These are phyloP conservation scores for Xenus cinereus DNA, from an alignment of 2,113 vertebrate genomes.

Conservation along the genomic window DNA sequence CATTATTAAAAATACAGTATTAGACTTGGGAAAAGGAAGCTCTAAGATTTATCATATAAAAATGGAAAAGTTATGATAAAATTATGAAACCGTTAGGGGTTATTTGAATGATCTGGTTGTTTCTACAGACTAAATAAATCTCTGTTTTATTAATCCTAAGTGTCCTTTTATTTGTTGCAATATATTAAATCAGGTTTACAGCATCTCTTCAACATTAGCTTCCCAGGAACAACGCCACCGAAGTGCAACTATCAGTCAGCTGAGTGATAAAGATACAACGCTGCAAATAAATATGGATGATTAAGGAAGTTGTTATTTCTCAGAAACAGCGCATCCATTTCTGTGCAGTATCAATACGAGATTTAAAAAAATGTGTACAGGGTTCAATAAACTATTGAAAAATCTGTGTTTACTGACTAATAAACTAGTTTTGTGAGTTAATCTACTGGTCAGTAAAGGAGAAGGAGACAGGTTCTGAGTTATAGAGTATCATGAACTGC, in stretches of 20 bases:
- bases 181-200: neutral
- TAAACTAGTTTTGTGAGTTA: neutral
- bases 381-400: neutral
- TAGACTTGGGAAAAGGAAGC: neutral
- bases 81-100: neutral
- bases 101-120: neutral
- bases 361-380: neutral
- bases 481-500: neutral
- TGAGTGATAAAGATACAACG: neutral
- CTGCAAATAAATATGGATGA: neutral
- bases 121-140: neutral
- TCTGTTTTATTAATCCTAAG: neutral
- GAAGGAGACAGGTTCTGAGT: neutral
- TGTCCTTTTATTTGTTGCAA: conserved; percentile 15
- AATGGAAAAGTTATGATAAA: neutral
- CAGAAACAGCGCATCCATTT: neutral
- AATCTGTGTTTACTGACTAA: neutral
- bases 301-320: neutral
- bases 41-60: neutral
- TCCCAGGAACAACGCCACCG: neutral
- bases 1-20: neutral
- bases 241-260: neutral
- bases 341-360: neutral
- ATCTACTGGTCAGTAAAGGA: neutral
- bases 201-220: conserved; percentile 20